A percentile compares a stretch with the other conserved stretches of the same genome.
Conservation (phyloP, 2,888 invertebrate species). For the Melinaea menophilus region DNA sequence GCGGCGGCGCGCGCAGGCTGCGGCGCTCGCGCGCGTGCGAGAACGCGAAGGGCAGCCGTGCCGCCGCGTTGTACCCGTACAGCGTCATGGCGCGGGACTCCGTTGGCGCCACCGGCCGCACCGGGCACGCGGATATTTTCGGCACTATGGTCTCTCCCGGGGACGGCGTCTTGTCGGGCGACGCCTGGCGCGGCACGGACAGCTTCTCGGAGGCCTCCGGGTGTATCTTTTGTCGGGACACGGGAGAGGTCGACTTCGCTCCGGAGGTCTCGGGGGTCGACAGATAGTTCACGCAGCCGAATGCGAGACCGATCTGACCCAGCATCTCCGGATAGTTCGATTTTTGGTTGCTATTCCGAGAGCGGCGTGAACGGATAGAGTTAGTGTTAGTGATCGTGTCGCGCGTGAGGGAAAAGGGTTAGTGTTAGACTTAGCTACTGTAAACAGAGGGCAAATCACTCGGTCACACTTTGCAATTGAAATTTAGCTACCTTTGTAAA, state of each 20-base stretch:
- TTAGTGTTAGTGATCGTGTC: slow-evolving; percentile 44
- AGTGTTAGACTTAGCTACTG: slow-evolving; percentile 18
- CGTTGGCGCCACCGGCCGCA: slow-evolving; percentile 59
- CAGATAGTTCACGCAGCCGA: slow-evolving; percentile 74
- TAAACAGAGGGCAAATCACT: slow-evolving; percentile 38
- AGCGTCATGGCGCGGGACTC: slow-evolving; percentile 69
- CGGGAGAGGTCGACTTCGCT: slow-evolving; percentile 48
- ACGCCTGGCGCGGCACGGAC: slow-evolving; percentile 45
- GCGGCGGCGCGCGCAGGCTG: slow-evolving; percentile 41
- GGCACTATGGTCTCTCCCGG: slow-evolving; percentile 62
- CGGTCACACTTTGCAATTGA: slow-evolving; percentile 47
- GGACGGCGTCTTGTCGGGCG: slow-evolving; percentile 63
- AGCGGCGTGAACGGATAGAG: slow-evolving; percentile 32
- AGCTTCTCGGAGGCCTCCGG: slow-evolving; percentile 59
- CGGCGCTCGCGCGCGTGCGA: slow-evolving; percentile 59
- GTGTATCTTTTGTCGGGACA: slow-evolving; percentile 63
- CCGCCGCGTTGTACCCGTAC: slow-evolving; percentile 75
- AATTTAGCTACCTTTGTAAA: slow-evolving; percentile 67
- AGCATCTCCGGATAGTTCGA: slow-evolving; percentile 77
- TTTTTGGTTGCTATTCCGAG: slow-evolving; percentile 66
- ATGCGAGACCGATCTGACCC: slow-evolving; percentile 73
- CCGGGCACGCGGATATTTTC: slow-evolving; percentile 68
- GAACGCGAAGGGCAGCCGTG: slow-evolving; percentile 71
- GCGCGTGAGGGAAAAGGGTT: slow-evolving; percentile 25
- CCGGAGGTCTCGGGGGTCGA: slow-evolving; percentile 54